phyloP scores from a whole-genome alignment of 2,888 invertebrate species.

The Hypselothyrea guttata region DNA sequence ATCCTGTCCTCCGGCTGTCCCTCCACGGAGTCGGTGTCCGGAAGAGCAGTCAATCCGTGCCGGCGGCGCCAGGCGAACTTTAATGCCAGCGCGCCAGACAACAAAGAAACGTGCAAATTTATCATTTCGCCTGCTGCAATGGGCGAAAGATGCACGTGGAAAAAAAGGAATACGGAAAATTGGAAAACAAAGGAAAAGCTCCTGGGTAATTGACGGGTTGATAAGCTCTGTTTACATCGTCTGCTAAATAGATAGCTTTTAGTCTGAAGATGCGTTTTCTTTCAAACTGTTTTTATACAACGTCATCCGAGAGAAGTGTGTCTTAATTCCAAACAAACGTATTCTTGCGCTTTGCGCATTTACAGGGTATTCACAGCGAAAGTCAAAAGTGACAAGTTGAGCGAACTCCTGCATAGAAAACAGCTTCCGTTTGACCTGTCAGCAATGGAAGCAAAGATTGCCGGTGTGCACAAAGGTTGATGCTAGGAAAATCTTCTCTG shows the following conservation, averaged over 20 bases:
- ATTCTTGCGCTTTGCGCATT: not conserved
- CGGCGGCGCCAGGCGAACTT: constrained; percentile 29
- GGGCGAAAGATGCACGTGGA: constrained; percentile 30
- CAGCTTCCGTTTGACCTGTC: constrained; percentile 32
- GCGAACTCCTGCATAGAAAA: constrained; percentile 18
- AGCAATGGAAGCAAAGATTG: not conserved
- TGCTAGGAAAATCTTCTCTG: constrained; percentile 24
- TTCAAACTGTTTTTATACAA: too few relatives aligned
- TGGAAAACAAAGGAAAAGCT: not conserved
- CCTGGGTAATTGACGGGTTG: not conserved
- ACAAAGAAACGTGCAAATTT: constrained; percentile 69
- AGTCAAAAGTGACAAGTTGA: constrained; percentile 9
- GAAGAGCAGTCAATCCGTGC: constrained; percentile 53
- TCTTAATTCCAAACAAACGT: not conserved
- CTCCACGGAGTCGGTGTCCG: constrained; percentile 9
- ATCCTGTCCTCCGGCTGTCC: constrained; percentile 21
- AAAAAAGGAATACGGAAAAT: constrained; percentile 5
- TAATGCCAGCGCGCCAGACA: constrained; percentile 63
- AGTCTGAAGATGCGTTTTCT: too few relatives aligned
- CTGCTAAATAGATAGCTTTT: too few relatives aligned
- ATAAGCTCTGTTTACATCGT: not conserved
- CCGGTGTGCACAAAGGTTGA: not conserved
- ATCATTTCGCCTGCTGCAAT: constrained; percentile 59
- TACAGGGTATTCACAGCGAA: constrained; percentile 2
- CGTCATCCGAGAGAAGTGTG: too few relatives aligned